A percentile compares a stretch with the other conserved stretches of the same genome.
Conservation (phyloP, 2,797 vertebrate genomes). For the Argyrosomus regius region DNA sequence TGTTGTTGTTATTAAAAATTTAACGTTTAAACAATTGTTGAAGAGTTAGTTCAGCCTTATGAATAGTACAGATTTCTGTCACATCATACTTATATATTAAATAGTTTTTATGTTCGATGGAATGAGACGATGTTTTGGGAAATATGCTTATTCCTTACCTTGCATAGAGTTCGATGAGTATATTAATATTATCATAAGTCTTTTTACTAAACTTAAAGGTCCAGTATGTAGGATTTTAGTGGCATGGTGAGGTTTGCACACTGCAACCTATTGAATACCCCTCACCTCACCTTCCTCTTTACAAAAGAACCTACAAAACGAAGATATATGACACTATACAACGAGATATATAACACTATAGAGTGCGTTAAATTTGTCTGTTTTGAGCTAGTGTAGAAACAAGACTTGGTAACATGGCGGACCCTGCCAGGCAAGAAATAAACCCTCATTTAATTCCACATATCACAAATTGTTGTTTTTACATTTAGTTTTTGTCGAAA, state of each 20-base stretch:
- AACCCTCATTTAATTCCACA: background rate
- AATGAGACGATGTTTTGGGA: conserved; percentile 28
- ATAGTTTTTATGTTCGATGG: conserved; percentile 5
- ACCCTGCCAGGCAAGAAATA: background rate
- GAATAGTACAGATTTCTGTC: background rate
- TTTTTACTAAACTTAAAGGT: background rate
- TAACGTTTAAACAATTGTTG: conserved; percentile 8
- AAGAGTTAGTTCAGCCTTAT: conserved; percentile 1
- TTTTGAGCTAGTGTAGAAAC: too few species aligned
- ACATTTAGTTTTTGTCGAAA: background rate
- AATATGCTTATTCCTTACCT: conserved; percentile 6
- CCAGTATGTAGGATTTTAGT: background rate
- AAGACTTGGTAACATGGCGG: too few species aligned
- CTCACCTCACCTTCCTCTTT: too few species aligned
- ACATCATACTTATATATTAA: background rate
- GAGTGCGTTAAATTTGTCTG: too few species aligned
- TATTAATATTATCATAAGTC: background rate
- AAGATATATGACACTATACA: too few species aligned
- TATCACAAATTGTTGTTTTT: background rate
- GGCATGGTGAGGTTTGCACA: too few species aligned
- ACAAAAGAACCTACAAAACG: too few species aligned
- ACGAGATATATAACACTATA: too few species aligned
- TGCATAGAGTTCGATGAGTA: conserved; percentile 5
- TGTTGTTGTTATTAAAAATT: conserved; percentile 21
- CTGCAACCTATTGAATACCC: too few species aligned